phyloP scores from a whole-genome alignment of 2,797 vertebrate genomes.

The Anableps anableps region DNA sequence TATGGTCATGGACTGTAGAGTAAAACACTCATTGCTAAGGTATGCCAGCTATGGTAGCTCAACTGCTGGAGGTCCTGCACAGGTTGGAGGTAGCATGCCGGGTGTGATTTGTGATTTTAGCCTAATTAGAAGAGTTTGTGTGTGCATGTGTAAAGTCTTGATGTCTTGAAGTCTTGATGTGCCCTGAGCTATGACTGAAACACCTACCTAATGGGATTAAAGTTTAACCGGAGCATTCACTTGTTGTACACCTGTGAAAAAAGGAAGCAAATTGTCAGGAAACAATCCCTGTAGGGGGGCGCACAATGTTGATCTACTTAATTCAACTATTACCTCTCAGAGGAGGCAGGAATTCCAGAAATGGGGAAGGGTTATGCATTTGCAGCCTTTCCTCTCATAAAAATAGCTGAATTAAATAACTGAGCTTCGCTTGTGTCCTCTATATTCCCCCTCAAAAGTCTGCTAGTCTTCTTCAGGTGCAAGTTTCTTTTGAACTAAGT shows the following conservation, averaged over 20 bases:
- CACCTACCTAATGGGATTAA: conserved; percentile 78
- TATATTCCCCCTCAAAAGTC: conserved; percentile 43
- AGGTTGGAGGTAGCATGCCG: conserved; percentile 62
- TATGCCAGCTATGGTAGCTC: conserved; percentile 65
- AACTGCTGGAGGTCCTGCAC: conserved; percentile 64
- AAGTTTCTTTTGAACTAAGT: neutral
- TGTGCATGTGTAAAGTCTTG: conserved; percentile 33
- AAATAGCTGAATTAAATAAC: conserved; percentile 71
- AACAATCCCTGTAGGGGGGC: conserved; percentile 49
- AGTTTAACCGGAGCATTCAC: conserved; percentile 67
- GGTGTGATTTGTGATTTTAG: conserved; percentile 62
- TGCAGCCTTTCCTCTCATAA: conserved; percentile 62
- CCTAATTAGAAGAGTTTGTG: conserved; percentile 73
- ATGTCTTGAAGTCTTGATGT: conserved; percentile 38
- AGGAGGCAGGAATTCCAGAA: conserved; percentile 76
- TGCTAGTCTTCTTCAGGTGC: conserved; percentile 53
- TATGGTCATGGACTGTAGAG: conserved; percentile 56
- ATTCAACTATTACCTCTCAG: conserved; percentile 68
- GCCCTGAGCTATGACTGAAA: conserved; percentile 61
- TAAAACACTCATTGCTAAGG: conserved; percentile 57
- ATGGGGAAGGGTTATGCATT: conserved; percentile 66
- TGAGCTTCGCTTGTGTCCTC: conserved; percentile 57
- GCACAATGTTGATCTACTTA: conserved; percentile 70
- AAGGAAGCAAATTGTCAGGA: conserved; percentile 52
- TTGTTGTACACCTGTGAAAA: conserved; percentile 62